Conservation (phyloP, 2,888 invertebrate genomes). For the Axea sp. region DNA sequence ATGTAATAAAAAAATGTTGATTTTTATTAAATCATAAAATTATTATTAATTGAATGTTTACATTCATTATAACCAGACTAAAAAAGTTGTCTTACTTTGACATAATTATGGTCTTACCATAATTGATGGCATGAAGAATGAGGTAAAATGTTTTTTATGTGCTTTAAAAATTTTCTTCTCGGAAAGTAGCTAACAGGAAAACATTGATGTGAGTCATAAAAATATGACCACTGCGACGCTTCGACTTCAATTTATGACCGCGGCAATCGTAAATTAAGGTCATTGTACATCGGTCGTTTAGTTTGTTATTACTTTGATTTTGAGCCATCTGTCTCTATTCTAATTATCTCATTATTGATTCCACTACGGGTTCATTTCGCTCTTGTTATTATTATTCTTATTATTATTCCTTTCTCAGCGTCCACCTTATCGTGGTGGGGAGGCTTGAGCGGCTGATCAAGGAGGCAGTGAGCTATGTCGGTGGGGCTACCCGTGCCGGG, state of each 20-base stretch:
- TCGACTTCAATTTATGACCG: conserved; percentile 13
- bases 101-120: background rate
- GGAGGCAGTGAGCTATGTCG: too few relatives aligned
- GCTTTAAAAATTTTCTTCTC: conserved; percentile 9
- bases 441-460: too few relatives aligned
- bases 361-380: too few relatives aligned
- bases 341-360: too few relatives aligned
- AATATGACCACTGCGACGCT: conserved; percentile 13
- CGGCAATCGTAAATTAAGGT: conserved; percentile 26
- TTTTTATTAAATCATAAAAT: too few relatives aligned
- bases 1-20: too few relatives aligned
- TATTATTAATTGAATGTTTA: too few relatives aligned
- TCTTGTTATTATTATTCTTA: too few relatives aligned
- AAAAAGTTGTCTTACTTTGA: background rate
- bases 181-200: conserved; percentile 16
- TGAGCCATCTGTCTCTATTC: conserved; percentile 26
- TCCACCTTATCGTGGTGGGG: too few relatives aligned
- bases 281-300: conserved; percentile 23
- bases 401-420: too few relatives aligned
- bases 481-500: too few relatives aligned
- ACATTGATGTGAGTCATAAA: conserved; percentile 23
- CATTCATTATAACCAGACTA: too few relatives aligned
- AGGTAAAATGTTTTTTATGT: conserved; percentile 9
- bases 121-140: background rate
- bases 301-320: conserved; percentile 29